A percentile compares a stretch with the other conserved stretches of the same genome.
Evolutionary conservation across 2,888 invertebrate genomes (phyloP).

Genomic region (Malthinus flaveolus): DNA sequence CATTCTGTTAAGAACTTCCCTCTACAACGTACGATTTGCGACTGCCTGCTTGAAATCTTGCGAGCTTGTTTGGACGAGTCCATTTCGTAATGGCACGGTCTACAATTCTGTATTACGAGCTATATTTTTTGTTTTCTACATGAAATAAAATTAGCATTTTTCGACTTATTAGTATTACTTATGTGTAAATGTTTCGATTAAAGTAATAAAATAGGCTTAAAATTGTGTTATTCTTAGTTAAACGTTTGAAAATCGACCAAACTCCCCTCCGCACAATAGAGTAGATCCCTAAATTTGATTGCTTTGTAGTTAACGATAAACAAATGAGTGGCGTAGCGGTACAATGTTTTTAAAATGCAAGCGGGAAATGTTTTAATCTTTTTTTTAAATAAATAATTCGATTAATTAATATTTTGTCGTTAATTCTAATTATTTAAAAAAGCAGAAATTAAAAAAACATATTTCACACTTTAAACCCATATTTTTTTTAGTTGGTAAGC

Average conservation of each 20-base stretch:
- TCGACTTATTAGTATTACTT: not conserved
- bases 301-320: conserved; percentile 25
- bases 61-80: conserved; percentile 57
- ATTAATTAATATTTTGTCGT: too few species aligned
- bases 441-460: too few species aligned
- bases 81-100: conserved; percentile 40
- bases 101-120: conserved; percentile 2
- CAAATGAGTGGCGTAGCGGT: conserved; percentile 24
- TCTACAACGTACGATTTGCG: conserved; percentile 54
- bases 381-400: not conserved
- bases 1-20: conserved; percentile 55
- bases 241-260: conserved; percentile 23
- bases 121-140: not conserved
- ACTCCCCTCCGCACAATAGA: conserved; percentile 29
- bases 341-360: conserved; percentile 8
- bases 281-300: conserved; percentile 25
- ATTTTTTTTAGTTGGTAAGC: too few species aligned
- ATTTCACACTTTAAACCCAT: too few species aligned
- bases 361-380: conserved; percentile 8
- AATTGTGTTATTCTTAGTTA: not conserved
- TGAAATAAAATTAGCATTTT: not conserved
- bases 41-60: conserved; percentile 54
- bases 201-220: not conserved
- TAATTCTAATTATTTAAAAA: too few species aligned
- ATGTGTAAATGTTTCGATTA: not conserved